phyloP scores from a whole-genome alignment of 2,888 invertebrate genomes.

The Mycogona germanica region DNA sequence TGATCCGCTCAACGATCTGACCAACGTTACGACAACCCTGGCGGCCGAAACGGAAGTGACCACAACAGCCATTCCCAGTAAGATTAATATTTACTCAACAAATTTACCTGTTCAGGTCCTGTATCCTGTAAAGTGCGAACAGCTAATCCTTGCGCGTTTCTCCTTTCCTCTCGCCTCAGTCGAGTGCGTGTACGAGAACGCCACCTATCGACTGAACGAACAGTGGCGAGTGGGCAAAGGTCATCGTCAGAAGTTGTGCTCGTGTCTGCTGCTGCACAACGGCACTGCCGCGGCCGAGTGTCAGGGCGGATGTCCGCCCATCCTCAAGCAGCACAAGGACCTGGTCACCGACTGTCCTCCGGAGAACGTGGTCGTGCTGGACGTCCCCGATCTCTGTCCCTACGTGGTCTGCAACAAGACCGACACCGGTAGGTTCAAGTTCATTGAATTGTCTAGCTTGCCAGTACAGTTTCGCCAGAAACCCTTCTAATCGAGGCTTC shows the following conservation, averaged over 20 bases:
- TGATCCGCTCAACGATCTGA: no score
- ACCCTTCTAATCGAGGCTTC: not conserved
- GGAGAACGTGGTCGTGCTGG: constrained; percentile 24
- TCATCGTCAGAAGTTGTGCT: constrained; percentile 25
- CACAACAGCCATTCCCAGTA: no score
- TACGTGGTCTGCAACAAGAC: constrained; percentile 22
- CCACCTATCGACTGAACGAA: constrained; percentile 23
- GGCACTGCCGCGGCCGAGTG: constrained; percentile 25
- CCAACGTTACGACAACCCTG: no score
- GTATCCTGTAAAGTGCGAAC: no score
- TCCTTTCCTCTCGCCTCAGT: no score
- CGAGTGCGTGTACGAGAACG: constrained; percentile 11
- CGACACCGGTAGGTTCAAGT: constrained; percentile 16
- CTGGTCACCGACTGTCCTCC: constrained; percentile 25
- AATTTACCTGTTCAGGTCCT: no score
- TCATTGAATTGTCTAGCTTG: no score
- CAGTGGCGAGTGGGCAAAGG: constrained; percentile 25
- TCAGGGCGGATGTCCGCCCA: constrained; percentile 25
- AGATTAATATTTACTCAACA: no score
- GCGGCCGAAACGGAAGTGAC: no score
- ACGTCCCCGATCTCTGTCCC: constrained; percentile 24
- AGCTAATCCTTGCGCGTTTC: no score
- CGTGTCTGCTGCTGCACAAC: constrained; percentile 24
- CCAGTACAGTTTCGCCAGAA: no score
- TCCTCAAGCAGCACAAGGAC: constrained; percentile 23